Evolutionary conservation across 1,140 invertebrate species (phyloP), one percentile per base, ranked within the genome.

Genomic region (Habropoda laboriosa): DNA sequence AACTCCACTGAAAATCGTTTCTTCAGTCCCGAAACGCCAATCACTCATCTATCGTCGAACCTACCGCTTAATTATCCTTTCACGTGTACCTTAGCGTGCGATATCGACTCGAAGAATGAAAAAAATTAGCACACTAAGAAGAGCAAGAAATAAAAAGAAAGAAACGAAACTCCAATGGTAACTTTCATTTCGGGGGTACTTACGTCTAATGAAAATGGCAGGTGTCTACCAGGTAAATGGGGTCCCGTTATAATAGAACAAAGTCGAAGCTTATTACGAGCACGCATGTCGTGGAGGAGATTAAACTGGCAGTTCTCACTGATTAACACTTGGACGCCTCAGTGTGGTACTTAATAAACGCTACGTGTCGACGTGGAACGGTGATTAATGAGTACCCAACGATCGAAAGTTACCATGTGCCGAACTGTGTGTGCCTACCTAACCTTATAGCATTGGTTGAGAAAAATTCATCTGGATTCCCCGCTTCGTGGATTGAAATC

Each of bases 291-390:
- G 85, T 80, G 73, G 64, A 74, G 77, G 72, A 84, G 86, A 89
- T 89, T 87, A 86, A 87, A 86, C 81, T 87, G 83, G 75, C 83
- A 79, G 82, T 82, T 77, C 79, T 80, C 79, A 70, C 81, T 89
- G 87, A 90, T 91, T 89, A 91, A 91, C 89, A 86, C 75, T 76
- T 73, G 42, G 74, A 73, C 57, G 42, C 57, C n/a, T 42, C 60
- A 70, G 84, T 86, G 83, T 83, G 63, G 80, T 83, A 68, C 76
- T 80, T 81, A 77, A 87, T 84, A 80, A 87, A 85, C 86, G 86
- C 87, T 85, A 80, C 82, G 88, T 74, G 71, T 83, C 79, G 58
- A 81, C 60, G 83, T 35, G 81, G 58, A 74, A 49, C 58, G 45
- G 67, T 86, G 83, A 87, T 86, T 86, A 83, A 82, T 82, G 80